Percentiles rank a stretch among this genome's conserved stretches.
phyloP scores from a whole-genome alignment of 2,888 invertebrate species.

The Caenorhabditis japonica region DNA sequence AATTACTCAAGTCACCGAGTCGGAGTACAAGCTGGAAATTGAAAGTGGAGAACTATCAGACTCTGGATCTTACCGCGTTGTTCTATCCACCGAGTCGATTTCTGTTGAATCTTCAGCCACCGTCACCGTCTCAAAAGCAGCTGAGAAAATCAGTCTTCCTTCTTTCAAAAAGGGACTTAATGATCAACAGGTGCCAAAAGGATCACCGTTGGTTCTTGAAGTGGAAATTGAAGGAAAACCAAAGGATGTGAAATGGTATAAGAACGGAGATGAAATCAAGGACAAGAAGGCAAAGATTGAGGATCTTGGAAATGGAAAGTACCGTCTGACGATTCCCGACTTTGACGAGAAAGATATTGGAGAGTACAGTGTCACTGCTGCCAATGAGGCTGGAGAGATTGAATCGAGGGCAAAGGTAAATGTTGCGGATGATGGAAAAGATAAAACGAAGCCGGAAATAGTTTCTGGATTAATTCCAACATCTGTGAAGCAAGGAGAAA shows the following conservation, averaged over 20 bases:
- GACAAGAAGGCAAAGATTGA: slow-evolving; percentile 61
- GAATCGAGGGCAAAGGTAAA: slow-evolving; percentile 66
- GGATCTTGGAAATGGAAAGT: slow-evolving; percentile 73
- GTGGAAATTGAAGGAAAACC: slow-evolving; percentile 78
- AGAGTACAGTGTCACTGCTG: slow-evolving; percentile 75
- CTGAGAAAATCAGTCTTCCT: slow-evolving; percentile 85
- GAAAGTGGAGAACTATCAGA: slow-evolving; percentile 60
- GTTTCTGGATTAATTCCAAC: slow-evolving; percentile 83
- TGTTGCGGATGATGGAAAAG: slow-evolving; percentile 47
- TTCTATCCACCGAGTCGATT: slow-evolving; percentile 69
- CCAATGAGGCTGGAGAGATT: slow-evolving; percentile 77
- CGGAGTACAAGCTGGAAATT: slow-evolving; percentile 63
- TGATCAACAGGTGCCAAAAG: slow-evolving; percentile 77
- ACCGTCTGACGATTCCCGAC: slow-evolving; percentile 71
- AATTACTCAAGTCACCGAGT: slow-evolving; percentile 69
- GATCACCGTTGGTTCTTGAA: slow-evolving; percentile 62
- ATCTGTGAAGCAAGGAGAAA: slow-evolving; percentile 86
- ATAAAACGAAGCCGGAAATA: slow-evolving; percentile 78
- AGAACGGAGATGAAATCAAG: slow-evolving; percentile 67
- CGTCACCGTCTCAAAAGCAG: slow-evolving; percentile 83
- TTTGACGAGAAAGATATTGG: slow-evolving; percentile 75
- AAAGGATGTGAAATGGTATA: slow-evolving; percentile 86
- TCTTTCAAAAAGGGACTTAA: slow-evolving; percentile 67
- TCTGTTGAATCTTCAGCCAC: slow-evolving; percentile 71
- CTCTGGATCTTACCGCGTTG: slow-evolving; percentile 67